phyloP scores from a whole-genome alignment of 1,140 invertebrate genomes.

The Prorops nasuta region DNA sequence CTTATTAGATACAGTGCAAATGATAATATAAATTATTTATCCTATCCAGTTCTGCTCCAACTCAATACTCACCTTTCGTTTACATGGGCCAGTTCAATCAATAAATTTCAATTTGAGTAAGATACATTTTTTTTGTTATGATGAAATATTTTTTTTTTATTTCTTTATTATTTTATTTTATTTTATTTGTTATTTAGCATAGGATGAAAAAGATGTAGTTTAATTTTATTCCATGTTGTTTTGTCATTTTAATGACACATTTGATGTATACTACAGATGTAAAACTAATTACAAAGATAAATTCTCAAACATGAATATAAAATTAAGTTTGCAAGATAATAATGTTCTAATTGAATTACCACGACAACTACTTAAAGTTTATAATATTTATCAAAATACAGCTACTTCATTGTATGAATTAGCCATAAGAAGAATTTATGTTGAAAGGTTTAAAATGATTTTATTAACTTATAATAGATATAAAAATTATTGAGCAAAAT shows the following conservation, averaged over 20 bases:
- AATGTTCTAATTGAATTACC: constrained; percentile 37
- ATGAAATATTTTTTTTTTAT: neutral
- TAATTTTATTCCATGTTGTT: neutral
- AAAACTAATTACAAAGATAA: constrained; percentile 14
- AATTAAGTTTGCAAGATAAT: constrained; percentile 23
- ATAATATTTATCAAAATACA: constrained; percentile 29
- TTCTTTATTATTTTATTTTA: neutral
- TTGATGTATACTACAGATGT: constrained; percentile 21
- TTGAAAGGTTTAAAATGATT: constrained; percentile 29
- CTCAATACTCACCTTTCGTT: constrained; percentile 28
- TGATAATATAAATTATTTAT: constrained; percentile 41
- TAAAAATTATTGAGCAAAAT: neutral
- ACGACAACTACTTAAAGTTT: constrained; percentile 36
- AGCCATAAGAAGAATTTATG: constrained; percentile 41
- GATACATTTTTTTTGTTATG: constrained; percentile 25
- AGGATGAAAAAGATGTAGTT: neutral
- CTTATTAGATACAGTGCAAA: constrained; percentile 39
- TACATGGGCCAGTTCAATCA: too few species aligned
- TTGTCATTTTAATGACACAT: neutral
- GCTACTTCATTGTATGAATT: constrained; percentile 39
- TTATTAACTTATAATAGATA: neutral
- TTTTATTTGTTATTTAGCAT: neutral
- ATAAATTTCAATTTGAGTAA: constrained; percentile 9
- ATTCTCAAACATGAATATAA: constrained; percentile 22
- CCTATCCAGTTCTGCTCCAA: constrained; percentile 38